Evolutionary conservation across 2,797 vertebrate genomes (phyloP), one percentile per base, ranked within the genome.

Genomic region (Rhodeus uyekii): DNA sequence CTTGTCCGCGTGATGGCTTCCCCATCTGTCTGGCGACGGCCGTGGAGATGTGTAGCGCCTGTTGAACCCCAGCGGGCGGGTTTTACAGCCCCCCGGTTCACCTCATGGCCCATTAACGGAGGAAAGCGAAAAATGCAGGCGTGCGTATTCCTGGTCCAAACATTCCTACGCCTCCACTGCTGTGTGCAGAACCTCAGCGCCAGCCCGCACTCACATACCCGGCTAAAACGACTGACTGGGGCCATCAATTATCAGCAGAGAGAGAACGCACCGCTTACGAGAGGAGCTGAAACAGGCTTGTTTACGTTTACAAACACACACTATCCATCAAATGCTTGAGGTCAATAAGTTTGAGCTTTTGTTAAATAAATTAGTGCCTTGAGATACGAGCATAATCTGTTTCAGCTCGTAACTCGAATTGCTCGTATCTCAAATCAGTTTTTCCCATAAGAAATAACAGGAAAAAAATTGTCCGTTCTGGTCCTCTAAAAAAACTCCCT

Each of bases 61-160:
- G 90, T 89, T 89, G 89, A 89, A 91, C 90, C 92, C 86, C 87
- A 80, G 89, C 58, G 88, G 78, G 69, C 3, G 29, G 68, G 14
- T 85, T 84, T 87, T 81, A 86, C 68, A 85, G 83, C 38, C 85
- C 38, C 34, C 39, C 6, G 7, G 74, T 83, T 80, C 83, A 81
- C 87, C 80, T 55, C 89, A 90, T 61, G 89, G 86, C 89, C 90
- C 89, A 90, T 92, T 93, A 93, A 92, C 88, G 46, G 27, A 86
- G 78, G 86, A 81, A 78, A 48, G 63, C 48, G 86, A 88, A 87
- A 89, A 87, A 89, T 84, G 85, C 86, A 87, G 89, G 89, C 81
- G 72, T 84, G 80, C 83, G 89, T 90, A 87, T 87, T 89, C 89
- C 82, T 84, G 90, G 90, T 91, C 90, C 88, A 83, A 34, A 80